These are phyloP conservation scores for Polymixis flavicincta DNA, from an alignment of 2,888 invertebrate genomes.

Conservation along the genomic window DNA sequence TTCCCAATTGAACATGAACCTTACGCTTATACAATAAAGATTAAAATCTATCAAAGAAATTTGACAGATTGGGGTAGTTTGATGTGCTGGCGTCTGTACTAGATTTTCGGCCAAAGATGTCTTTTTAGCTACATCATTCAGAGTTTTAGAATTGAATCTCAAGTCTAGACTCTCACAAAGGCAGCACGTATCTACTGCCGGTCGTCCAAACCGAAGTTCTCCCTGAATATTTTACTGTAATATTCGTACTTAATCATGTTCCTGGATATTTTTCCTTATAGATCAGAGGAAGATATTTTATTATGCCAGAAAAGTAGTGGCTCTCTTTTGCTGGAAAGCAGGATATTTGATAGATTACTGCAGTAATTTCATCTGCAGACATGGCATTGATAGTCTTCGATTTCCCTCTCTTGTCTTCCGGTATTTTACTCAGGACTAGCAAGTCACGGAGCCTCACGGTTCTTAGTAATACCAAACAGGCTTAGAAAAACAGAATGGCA, in stretches of 20 bases:
- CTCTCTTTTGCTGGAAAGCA: slow-evolving; percentile 20
- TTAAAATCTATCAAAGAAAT: too few relatives aligned
- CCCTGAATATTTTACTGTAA: too few relatives aligned
- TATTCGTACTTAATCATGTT: not conserved
- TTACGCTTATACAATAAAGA: too few relatives aligned
- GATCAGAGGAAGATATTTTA: slow-evolving; percentile 41
- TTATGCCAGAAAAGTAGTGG: slow-evolving; percentile 30
- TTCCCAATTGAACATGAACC: too few relatives aligned
- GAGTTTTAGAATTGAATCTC: too few relatives aligned
- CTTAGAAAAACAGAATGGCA: slow-evolving; percentile 1
- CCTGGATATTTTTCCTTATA: slow-evolving; percentile 37
- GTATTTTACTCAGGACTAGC: not conserved
- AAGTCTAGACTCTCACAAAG: too few relatives aligned
- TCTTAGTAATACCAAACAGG: not conserved
- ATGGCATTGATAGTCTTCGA: slow-evolving; percentile 6
- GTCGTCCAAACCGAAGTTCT: too few relatives aligned
- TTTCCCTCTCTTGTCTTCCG: slow-evolving; percentile 16
- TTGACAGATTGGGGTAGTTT: too few relatives aligned
- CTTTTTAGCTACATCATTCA: too few relatives aligned
- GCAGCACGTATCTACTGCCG: too few relatives aligned
- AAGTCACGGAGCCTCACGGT: not conserved
- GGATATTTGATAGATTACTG: slow-evolving; percentile 4
- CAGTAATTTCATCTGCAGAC: slow-evolving; percentile 8
- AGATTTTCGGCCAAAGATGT: too few relatives aligned
- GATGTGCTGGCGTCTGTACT: too few relatives aligned